Evolutionary conservation across 2,888 invertebrate genomes (phyloP).

Genomic region (Netelia virgata): DNA sequence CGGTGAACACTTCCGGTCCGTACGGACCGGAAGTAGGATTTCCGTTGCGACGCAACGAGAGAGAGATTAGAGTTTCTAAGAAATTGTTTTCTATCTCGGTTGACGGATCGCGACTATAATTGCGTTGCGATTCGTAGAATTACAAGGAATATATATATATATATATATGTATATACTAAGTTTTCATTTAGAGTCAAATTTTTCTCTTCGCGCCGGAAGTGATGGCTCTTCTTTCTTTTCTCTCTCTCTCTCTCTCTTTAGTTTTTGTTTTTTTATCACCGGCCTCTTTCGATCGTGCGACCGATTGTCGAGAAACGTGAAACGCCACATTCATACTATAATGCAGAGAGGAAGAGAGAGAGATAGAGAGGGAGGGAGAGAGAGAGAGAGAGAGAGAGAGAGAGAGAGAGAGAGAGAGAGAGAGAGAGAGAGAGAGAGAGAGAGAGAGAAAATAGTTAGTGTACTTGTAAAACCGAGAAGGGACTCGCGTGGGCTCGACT

Average conservation of each 20-base stretch:
- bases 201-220: conserved; percentile 34
- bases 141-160: not conserved
- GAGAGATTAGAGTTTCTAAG: conserved; percentile 26
- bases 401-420: too few species aligned
- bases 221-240: not conserved
- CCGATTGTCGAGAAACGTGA: conserved; percentile 33
- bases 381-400: too few species aligned
- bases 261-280: conserved; percentile 17
- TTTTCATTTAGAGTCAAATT: not conserved
- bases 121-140: too few species aligned
- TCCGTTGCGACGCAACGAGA: conserved; percentile 38
- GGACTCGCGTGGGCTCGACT: not conserved
- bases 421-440: too few species aligned
- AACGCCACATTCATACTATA: not conserved
- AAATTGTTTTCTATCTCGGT: conserved; percentile 29
- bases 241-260: too few species aligned
- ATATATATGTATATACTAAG: too few species aligned
- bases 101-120: not conserved
- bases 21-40: conserved; percentile 50
- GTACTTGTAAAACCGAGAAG: conserved; percentile 52
- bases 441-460: not conserved
- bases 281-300: conserved; percentile 14
- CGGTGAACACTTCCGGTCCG: conserved; percentile 41
- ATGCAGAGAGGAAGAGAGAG: not conserved
- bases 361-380: too few species aligned